Percentiles rank a stretch among this genome's conserved stretches.
These are phyloP conservation scores for Podargus strigoides DNA, from an alignment of 2,797 vertebrate species.

Conservation along the genomic window DNA sequence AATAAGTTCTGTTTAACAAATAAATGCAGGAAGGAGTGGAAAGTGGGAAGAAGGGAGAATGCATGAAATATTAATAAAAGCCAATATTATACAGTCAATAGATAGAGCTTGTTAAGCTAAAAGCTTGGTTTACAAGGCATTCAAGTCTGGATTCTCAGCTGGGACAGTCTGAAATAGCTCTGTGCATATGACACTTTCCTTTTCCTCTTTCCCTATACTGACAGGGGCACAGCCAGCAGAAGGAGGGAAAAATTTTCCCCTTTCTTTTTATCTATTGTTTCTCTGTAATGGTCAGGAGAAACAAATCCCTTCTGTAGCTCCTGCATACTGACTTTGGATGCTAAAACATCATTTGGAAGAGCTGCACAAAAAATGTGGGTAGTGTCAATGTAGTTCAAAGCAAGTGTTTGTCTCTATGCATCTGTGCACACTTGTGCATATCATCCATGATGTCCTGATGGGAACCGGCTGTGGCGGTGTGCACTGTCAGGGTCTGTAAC, in stretches of 20 bases:
- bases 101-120: background rate
- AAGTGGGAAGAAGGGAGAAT: background rate
- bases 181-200: background rate
- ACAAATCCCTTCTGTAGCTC: background rate
- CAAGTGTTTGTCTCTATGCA: background rate
- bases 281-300: background rate
- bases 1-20: background rate
- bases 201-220: background rate
- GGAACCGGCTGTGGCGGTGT: background rate
- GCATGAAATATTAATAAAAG: slow-evolving; percentile 24
- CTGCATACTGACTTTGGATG: background rate
- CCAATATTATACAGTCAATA: background rate
- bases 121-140: background rate
- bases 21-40: background rate
- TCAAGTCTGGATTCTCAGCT: background rate
- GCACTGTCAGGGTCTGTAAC: background rate
- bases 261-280: background rate
- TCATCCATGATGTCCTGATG: background rate
- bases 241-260: background rate
- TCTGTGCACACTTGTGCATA: background rate
- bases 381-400: background rate
- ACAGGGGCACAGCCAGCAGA: background rate
- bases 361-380: background rate
- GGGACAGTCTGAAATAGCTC: background rate
- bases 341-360: background rate